Evolutionary conservation across 2,797 vertebrate genomes (phyloP), one percentile per base, ranked within the genome.

Genomic region (Sebastes elongatus): DNA sequence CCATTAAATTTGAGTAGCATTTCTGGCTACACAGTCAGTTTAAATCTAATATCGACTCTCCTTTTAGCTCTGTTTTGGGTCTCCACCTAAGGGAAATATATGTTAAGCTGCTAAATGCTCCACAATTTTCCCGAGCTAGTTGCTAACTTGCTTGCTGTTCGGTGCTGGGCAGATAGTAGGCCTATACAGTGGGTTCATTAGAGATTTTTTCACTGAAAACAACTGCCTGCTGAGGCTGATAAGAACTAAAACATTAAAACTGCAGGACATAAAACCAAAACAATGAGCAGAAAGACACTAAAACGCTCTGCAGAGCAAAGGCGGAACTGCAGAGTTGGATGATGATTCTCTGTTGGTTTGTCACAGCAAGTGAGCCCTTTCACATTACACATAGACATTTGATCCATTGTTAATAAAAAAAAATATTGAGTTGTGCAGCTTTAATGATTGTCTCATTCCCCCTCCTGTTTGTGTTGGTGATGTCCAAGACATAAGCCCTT

Each of bases 51-150:
- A 49, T 2, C 18, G 0, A 20, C 28, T 56, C 30, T 35, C 22
- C 14, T 25, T 70, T 56, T 56, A 2, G n/a, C 52, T 69, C 30
- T 2, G 22, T 33, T 65, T 65, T 65, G 20, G 67, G 60, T 71
- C 35, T 33, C 52, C 22, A 49, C 27, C 46, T 25, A 10, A 9
- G 13, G 28, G 13, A 35, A 33, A 33, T 35, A 63, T 33, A n/a
- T 25, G 28, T 32, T 25, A 7, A 52, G 16, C 16, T 20, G 25
- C 62, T 65, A 25, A 49, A 25, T 49, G 9, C 46, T n/a, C 6
- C 22, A 71, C 13, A 23, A 4, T 49, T 22, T 32, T 32, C 25
- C 23, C 23, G 1, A 18, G 9, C 46, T 30, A 49, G 46, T 49
- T 49, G 46, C 46, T 20, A 20, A 20, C 18, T 30, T 23, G 16